These are phyloP conservation scores for Penelope pileata DNA, from an alignment of 2,113 vertebrate species.

Conservation along the genomic window DNA sequence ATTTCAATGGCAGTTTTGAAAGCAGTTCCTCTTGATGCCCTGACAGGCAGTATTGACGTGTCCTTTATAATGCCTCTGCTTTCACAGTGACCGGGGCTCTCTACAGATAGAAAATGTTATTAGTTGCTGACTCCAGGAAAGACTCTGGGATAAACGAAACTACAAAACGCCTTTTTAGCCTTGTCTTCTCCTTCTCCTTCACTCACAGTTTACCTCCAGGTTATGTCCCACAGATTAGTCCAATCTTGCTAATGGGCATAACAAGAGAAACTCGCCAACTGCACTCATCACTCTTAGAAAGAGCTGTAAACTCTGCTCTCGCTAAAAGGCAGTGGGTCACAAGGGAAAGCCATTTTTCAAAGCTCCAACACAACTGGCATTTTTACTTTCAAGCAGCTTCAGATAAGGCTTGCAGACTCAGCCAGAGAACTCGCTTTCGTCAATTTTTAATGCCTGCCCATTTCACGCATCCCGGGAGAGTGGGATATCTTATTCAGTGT, in stretches of 20 bases:
- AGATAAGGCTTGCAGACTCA: slow-evolving; percentile 53
- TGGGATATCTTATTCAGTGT: slow-evolving; percentile 20
- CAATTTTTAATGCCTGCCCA: slow-evolving; percentile 70
- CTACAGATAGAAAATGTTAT: slow-evolving; percentile 1
- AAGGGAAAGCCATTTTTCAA: slow-evolving; percentile 69
- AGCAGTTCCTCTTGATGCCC: not conserved
- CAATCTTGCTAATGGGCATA: slow-evolving; percentile 62
- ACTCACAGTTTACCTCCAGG: slow-evolving; percentile 60
- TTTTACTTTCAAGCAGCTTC: slow-evolving; percentile 60
- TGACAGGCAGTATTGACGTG: not conserved
- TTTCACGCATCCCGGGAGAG: slow-evolving; percentile 48
- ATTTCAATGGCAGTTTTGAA: not conserved
- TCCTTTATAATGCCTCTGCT: not conserved
- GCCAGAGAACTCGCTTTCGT: slow-evolving; percentile 48
- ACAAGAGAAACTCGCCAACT: slow-evolving; percentile 52
- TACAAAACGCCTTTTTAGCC: slow-evolving; percentile 4
- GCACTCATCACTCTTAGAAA: slow-evolving; percentile 54
- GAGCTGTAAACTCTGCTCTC: slow-evolving; percentile 45
- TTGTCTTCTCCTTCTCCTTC: slow-evolving; percentile 18
- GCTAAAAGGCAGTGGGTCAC: slow-evolving; percentile 69
- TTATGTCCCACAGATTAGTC: slow-evolving; percentile 38
- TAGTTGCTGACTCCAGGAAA: slow-evolving; percentile 41
- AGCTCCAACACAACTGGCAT: slow-evolving; percentile 59
- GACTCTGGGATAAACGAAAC: slow-evolving; percentile 23
- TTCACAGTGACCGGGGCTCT: not conserved